Percentiles rank a stretch among this genome's conserved stretches.
phyloP scores from a whole-genome alignment of 2,888 invertebrate species.

The Ptychoptera albimana region DNA sequence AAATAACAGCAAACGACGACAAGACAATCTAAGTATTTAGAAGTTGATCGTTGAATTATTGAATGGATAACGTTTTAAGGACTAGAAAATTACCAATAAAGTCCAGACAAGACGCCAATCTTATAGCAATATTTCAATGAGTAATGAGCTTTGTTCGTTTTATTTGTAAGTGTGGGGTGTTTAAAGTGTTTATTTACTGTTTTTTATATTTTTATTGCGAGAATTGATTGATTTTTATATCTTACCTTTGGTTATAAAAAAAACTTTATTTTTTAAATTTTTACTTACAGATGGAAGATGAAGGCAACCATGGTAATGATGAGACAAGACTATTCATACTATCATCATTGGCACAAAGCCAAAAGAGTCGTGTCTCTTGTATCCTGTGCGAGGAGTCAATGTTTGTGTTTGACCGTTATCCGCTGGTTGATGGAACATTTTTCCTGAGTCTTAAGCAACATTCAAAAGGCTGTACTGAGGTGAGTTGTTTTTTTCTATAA shows the following conservation, averaged over 20 bases:
- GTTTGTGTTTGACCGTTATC: conserved; percentile 93
- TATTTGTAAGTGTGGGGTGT: too few species aligned
- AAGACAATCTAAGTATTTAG: too few species aligned
- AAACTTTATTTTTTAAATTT: conserved; percentile 7
- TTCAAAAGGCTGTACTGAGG: conserved; percentile 73
- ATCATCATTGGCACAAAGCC: conserved; percentile 83
- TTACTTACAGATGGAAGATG: conserved; percentile 82
- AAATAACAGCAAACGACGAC: too few species aligned
- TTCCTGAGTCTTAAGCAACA: conserved; percentile 92
- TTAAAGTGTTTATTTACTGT: too few species aligned
- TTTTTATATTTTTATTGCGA: too few species aligned
- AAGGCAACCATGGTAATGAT: conserved; percentile 95
- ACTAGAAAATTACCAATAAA: too few species aligned
- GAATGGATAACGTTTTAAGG: too few species aligned
- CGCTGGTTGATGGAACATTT: conserved; percentile 93
- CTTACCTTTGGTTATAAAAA: neutral
- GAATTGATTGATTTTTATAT: neutral
- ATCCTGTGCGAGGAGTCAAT: conserved; percentile 78
- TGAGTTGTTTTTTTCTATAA: conserved; percentile 27
- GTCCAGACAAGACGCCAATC: too few species aligned
- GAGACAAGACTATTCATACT: conserved; percentile 93
- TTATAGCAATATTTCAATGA: too few species aligned
- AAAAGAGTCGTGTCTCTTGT: conserved; percentile 71
- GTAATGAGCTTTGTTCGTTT: too few species aligned
- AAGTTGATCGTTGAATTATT: too few species aligned